Evolutionary conservation across 2,113 vertebrate species (phyloP).

Genomic region (Connochaetes taurinus): DNA sequence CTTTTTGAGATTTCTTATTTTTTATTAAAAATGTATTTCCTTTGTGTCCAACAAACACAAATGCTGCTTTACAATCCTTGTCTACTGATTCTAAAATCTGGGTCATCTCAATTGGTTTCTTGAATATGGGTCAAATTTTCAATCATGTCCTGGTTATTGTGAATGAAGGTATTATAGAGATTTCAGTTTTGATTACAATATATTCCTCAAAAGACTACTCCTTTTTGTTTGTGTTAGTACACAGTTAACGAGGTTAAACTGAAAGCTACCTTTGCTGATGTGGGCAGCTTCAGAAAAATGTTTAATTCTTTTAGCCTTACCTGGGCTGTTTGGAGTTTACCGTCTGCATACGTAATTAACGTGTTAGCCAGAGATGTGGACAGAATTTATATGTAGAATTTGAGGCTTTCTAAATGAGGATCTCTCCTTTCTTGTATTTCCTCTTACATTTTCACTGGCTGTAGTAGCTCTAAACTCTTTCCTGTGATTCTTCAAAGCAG

Average conservation of each 20-base stretch:
- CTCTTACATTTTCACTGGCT: neutral
- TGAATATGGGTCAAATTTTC: neutral
- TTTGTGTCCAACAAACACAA: neutral
- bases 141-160: neutral
- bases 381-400: neutral
- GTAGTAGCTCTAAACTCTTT: neutral
- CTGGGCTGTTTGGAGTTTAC: neutral
- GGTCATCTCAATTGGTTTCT: neutral
- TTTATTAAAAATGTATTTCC: neutral
- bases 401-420: neutral
- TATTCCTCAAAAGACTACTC: neutral
- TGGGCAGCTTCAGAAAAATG: neutral
- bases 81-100: neutral
- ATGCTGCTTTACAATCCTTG: neutral
- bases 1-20: neutral
- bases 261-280: neutral
- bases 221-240: neutral
- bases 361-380: neutral
- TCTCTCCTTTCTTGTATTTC: neutral
- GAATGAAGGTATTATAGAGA: neutral
- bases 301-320: neutral
- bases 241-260: neutral
- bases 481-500: neutral
- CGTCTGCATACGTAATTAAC: rapidly evolving
- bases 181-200: neutral